phyloP scores from a whole-genome alignment of 1,140 invertebrate species.

The Leptinotarsa lineolata region DNA sequence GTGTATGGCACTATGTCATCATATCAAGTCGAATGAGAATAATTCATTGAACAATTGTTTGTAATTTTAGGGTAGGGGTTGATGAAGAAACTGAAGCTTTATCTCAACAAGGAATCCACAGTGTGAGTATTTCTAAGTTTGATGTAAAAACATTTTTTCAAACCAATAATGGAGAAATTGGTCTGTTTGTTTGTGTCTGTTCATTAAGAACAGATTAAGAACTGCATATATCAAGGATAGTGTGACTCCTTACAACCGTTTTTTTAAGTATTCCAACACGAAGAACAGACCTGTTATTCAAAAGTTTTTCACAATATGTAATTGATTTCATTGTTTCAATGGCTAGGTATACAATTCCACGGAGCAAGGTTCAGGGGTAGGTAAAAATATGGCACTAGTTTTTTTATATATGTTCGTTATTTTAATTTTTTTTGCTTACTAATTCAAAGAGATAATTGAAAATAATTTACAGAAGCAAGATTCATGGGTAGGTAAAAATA shows the following conservation, averaged over 20 bases:
- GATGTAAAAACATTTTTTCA: background rate
- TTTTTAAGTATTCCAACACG: too few relatives aligned
- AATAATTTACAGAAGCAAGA: background rate
- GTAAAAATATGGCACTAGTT: background rate
- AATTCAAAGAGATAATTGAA: too few relatives aligned
- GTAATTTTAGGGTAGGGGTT: conserved; percentile 76
- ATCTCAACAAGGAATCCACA: conserved; percentile 72
- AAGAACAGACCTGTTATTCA: too few relatives aligned
- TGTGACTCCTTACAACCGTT: too few relatives aligned
- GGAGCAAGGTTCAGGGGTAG: conserved; percentile 53
- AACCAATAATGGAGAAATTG: background rate
- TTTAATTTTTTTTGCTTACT: too few relatives aligned
- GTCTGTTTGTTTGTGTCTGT: too few relatives aligned
- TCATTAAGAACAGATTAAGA: too few relatives aligned
- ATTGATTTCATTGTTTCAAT: conserved; percentile 22
- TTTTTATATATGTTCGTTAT: too few relatives aligned
- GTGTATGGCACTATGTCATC: too few relatives aligned
- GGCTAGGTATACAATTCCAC: conserved; percentile 67
- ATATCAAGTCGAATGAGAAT: too few relatives aligned
- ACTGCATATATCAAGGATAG: too few relatives aligned
- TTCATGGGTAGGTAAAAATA: background rate
- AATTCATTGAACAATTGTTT: conserved; percentile 20
- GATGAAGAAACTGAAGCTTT: conserved; percentile 87
- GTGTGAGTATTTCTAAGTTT: conserved; percentile 68
- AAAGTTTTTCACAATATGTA: background rate